These are phyloP conservation scores for Diplogasteroides magnus DNA, from an alignment of 1,140 invertebrate species.

Conservation along the genomic window DNA sequence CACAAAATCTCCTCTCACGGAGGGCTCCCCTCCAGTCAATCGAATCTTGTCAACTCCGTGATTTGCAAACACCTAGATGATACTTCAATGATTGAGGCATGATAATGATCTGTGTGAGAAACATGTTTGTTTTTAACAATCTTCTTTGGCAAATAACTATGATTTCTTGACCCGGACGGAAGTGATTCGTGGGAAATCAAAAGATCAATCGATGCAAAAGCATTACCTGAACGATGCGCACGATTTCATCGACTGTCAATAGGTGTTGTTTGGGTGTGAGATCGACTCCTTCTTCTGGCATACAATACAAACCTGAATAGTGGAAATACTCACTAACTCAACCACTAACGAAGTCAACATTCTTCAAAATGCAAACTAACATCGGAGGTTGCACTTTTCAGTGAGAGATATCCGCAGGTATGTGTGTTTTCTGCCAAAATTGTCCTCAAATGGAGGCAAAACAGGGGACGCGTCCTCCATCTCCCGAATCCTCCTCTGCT, in stretches of 20 bases:
- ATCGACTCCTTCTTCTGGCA: constrained; percentile 86
- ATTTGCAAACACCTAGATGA: constrained; percentile 72
- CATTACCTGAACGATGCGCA: constrained; percentile 61
- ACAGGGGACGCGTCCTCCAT: background rate
- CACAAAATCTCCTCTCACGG: constrained; percentile 77
- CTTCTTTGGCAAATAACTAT: too few relatives aligned
- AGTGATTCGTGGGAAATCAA: too few relatives aligned
- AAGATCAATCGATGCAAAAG: background rate
- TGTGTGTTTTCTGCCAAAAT: constrained; percentile 78
- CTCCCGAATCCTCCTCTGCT: too few relatives aligned
- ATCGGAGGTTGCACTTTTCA: constrained; percentile 90
- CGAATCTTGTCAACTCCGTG: constrained; percentile 86
- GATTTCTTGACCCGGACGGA: too few relatives aligned
- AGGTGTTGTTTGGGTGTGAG: constrained; percentile 65
- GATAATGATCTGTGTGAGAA: too few relatives aligned
- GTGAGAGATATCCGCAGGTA: constrained; percentile 92
- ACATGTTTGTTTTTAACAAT: too few relatives aligned
- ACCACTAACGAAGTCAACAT: background rate
- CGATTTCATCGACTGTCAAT: constrained; percentile 77
- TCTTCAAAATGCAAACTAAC: constrained; percentile 59
- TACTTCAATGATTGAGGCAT: background rate
- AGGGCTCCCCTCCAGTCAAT: constrained; percentile 92
- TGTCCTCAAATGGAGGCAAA: constrained; percentile 62
- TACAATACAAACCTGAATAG: constrained; percentile 78
- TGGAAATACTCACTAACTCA: constrained; percentile 8